Evolutionary conservation across 2,888 invertebrate species (phyloP), one percentile per base, ranked within the genome.

Genomic region (Pseudococcus longispinus): DNA sequence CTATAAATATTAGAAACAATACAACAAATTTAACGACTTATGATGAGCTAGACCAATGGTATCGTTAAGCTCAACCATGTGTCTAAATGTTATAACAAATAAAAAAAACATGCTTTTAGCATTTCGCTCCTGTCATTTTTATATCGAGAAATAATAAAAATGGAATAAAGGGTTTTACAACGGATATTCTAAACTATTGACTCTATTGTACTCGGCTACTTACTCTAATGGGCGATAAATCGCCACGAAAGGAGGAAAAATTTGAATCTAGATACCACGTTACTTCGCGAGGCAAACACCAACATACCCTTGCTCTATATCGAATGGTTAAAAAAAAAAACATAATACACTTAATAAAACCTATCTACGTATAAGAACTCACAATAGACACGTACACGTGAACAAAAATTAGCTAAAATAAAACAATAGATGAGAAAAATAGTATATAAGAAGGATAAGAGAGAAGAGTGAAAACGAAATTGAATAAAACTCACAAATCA

Each of bases 1-100:
- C 60, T 70, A 23, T 26, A 11, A 13, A 70, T 29, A 80, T 42
- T 80, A 80, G 42, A 80, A 80, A 80, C 37, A 42, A 37, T 80
- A 80, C 37, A 80, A 80, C 77, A 80, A 80, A 42, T 80, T 80
- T 80, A 80, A 80, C 77, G 77, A 80, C 77, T 80, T 42, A 80
- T 80, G 77, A 80, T 42, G 60, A 60, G 74, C 29, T 32, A 29
- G 74, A 74, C 29, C 74, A 74, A 74, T 74, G 74, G 74, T 74
- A 80, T 42, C 77, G 42, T 74, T 70, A 29, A 42, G 77, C 26
- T 80, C 77, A 80, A 80, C 42, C 77, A 80, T 80, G 42, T 37
- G 77, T 80, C 77, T 80, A 80, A 42, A 80, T 18, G 20, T 32
- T 77, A 77, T 29, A 80, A 80, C 37, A 80, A 80, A 60, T 60